Conservation (phyloP, 2,797 vertebrate genomes). For the Tenualosa ilisha region DNA sequence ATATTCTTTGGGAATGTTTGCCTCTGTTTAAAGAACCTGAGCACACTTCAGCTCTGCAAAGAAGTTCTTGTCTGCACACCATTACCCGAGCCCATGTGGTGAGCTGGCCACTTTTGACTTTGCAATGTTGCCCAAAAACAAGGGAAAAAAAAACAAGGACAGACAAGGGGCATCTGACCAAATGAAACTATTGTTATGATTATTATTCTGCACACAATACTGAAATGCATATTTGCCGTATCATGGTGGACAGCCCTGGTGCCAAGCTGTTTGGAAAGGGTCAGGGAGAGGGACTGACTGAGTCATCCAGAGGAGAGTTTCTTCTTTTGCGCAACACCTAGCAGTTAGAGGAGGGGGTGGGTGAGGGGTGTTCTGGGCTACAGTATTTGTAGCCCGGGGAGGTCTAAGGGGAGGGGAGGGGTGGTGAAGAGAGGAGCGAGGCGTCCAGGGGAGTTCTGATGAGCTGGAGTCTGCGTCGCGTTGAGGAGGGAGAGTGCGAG, state of each 20-base stretch:
- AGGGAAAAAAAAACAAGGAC: neutral
- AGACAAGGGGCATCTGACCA: neutral
- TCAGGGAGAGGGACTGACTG: neutral
- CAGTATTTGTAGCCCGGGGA: neutral
- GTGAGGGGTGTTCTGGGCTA: neutral
- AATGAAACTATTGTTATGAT: neutral
- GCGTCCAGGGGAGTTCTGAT: neutral
- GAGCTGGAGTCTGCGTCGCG: neutral
- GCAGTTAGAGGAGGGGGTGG: neutral
- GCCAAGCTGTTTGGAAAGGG: constrained; percentile 4
- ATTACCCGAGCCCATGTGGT: neutral
- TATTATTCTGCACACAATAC: neutral
- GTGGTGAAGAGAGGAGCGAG: neutral
- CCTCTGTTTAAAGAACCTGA: no score
- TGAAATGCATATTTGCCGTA: neutral
- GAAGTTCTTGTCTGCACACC: neutral
- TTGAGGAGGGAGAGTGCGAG: neutral
- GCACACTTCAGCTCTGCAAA: neutral
- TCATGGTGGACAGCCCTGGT: neutral
- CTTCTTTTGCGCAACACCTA: neutral
- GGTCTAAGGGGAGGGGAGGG: neutral
- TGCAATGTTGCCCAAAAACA: neutral
- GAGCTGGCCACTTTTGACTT: neutral
- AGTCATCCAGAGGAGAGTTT: neutral
- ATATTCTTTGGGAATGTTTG: no score